Evolutionary conservation across 64 coral and sea anemone genomes (phyloP), one percentile per base, ranked within the genome.

Genomic region (Actinia tenebrosa): DNA sequence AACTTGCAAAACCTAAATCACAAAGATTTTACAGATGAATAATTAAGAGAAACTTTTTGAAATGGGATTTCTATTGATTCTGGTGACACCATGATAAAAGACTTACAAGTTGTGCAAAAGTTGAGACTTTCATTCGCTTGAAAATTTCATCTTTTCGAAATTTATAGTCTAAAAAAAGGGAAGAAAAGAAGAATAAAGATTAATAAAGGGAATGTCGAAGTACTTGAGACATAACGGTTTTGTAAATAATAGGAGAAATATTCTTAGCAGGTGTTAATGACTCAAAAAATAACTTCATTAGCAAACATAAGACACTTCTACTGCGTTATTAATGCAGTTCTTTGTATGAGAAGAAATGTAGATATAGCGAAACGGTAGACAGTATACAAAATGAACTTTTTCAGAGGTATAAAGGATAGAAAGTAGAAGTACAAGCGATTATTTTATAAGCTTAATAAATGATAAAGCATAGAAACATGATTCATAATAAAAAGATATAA

Each of bases 61-160:
- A 23, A 3, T 66, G 63, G 20, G 63, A 66, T n/a, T 18, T 14
- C 7, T 10, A 71, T 89, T 82, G 1, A 63, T 18, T 30, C 9
- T 5, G 47, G 3, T 55, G 2, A 88, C 69, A 79, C 26, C 77
- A 83, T 16, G 23, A 66, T 11, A 27, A 8, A 75, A 26, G 44
- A 89, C 93, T 89, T 77, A 99, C 97, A 80, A 99, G 88, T 69
- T 99, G 97, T 7, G 89, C 93, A 88, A 99, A 99, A 0, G 97
- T 99, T 56, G 85, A 45, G 44, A 87, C 86, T 60, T 99, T 99
- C 93, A 99, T 99, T 69, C 97, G 90, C 78, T 95, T 99, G 84
- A 99, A 99, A 30, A 99, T 99, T 78, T 99, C 97, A 95, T 99
- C 97, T 79, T 95, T 95, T 77, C 84, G 95, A 86, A 92, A 99